Base-by-base conservation (phyloP, 2,888 invertebrate genomes). In the Parthenolecanium corni region DNA sequence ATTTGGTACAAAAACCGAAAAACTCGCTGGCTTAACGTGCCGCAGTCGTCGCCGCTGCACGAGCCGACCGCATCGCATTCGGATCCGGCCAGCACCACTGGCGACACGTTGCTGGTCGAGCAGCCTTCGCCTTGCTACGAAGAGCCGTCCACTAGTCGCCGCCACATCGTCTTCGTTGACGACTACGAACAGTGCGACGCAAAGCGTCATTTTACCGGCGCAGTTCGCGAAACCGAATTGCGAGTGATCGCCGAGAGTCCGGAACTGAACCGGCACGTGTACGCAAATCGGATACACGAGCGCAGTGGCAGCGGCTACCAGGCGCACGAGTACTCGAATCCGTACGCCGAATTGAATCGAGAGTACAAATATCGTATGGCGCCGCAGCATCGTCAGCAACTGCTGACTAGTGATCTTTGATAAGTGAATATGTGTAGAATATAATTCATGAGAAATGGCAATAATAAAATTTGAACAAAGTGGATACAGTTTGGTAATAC, bases 171-270 rank as follows among this genome's bases (percentile, higher is more conserved):
- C 57, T 31, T 31, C 31, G 31, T 31, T 9, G 31, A 31, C 31
- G 9, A 31, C 31, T 31, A 9, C 5, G 31, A 31, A 80, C 31
- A 87, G 70, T 89, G 89, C 0, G 89, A 89, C 69, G 84, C 86
- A 1, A 80, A 85, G 71, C 84, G 88, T 16, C 90, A 89, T 72
- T n/a, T n/a, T n/a, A n/a, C n/a, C n/a, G n/a, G n/a, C n/a, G n/a
- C n/a, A n/a, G n/a, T n/a, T n/a, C 31, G 31, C 31, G 89, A 90
- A 76, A 89, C 89, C 11, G 89, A 90, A 75, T 81, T 89, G 69
- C 85, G 89, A 73, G 86, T 89, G 70, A 85, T 89, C 72, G 84
- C 89, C 68, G 89, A 90, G 77, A 82, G 85, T 73, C 85, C 87
- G 49, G 86, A 88, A 74, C 49, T 12, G 23, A 21, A 14, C 49